Conservation (phyloP, 2,888 invertebrate species). For the Dendrolimus pini region DNA sequence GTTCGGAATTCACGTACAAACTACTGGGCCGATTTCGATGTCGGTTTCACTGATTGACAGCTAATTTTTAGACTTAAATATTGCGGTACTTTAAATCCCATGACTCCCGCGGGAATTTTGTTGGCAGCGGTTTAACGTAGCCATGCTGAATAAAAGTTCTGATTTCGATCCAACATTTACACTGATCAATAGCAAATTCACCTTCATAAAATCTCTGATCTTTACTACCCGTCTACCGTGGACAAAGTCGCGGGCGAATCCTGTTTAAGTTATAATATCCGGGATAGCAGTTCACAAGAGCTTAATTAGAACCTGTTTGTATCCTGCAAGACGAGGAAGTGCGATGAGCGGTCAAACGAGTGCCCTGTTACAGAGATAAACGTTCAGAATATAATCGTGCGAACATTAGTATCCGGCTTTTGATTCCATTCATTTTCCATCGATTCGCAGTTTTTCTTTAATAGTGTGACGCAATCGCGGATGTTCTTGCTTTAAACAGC, state of each 20-base stretch:
- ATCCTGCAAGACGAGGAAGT: constrained; percentile 54
- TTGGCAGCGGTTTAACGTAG: no score
- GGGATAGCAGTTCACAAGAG: constrained; percentile 33
- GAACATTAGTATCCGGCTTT: constrained; percentile 64
- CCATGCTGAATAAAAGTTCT: no score
- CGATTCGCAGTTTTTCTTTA: constrained; percentile 52
- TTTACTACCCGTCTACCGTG: no score
- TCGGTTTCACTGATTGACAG: no score
- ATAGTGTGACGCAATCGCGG: constrained; percentile 61
- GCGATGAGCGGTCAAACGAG: constrained; percentile 36
- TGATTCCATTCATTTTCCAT: constrained; percentile 63
- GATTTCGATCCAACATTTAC: no score
- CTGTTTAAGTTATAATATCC: constrained; percentile 25
- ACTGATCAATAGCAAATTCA: no score
- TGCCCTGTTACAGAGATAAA: constrained; percentile 20
- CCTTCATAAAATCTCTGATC: no score
- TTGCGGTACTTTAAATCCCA: no score
- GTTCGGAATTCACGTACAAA: no score
- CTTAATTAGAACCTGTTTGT: constrained; percentile 46
- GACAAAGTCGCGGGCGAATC: neutral
- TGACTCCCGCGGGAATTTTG: no score
- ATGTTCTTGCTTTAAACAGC: constrained; percentile 30
- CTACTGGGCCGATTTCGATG: no score
- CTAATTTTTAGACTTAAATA: no score
- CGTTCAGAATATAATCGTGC: constrained; percentile 37